phyloP scores from a whole-genome alignment of 2,797 vertebrate genomes.

The Distichodus sexfasciatus region DNA sequence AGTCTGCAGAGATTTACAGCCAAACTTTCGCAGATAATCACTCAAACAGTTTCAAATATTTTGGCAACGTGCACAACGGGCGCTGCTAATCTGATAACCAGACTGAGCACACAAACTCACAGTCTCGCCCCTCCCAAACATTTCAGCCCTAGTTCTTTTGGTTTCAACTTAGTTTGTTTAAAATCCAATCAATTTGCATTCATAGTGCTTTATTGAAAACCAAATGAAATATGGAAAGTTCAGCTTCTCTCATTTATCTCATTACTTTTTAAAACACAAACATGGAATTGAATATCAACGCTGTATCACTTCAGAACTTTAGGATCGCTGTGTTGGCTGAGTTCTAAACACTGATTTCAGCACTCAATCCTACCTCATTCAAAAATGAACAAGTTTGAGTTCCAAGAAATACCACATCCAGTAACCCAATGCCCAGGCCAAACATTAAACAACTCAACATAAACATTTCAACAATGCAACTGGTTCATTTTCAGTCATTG shows the following conservation, averaged over 20 bases:
- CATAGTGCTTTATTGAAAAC: slow-evolving; percentile 12
- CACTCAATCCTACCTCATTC: too few relatives aligned
- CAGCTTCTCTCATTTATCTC: background rate
- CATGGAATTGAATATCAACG: background rate
- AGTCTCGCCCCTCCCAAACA: background rate
- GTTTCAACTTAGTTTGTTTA: slow-evolving; percentile 15
- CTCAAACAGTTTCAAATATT: slow-evolving; percentile 23
- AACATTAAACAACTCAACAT: too few relatives aligned
- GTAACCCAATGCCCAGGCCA: too few relatives aligned
- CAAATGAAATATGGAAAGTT: background rate
- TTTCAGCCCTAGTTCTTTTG: slow-evolving; percentile 2
- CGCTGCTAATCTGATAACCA: slow-evolving; percentile 9
- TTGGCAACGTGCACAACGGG: background rate
- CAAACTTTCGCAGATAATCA: slow-evolving; percentile 23
- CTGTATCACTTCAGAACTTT: background rate
- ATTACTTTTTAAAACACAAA: slow-evolving; percentile 10
- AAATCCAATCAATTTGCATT: slow-evolving; percentile 20
- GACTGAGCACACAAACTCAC: background rate
- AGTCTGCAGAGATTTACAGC: slow-evolving; percentile 32
- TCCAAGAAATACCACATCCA: too few relatives aligned
- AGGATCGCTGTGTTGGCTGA: too few relatives aligned
- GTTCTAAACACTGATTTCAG: too few relatives aligned
- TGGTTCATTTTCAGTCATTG: too few relatives aligned
- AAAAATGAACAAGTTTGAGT: too few relatives aligned
- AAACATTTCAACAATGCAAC: too few relatives aligned